Base-by-base conservation (phyloP, 2,888 invertebrate genomes). In the Archips xylosteana region DNA sequence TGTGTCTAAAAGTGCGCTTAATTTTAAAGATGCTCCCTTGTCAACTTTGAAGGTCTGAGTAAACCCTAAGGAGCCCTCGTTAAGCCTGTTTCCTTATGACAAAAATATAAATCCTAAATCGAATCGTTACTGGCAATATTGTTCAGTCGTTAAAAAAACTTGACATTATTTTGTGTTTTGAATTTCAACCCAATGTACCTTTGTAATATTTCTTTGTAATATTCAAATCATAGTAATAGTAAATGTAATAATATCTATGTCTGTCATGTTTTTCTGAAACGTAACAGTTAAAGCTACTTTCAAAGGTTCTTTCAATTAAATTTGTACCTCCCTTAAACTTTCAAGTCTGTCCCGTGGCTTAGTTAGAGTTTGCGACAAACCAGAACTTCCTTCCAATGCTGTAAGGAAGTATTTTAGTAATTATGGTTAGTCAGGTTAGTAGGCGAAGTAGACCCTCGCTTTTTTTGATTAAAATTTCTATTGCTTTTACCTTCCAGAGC, bases 1-100 rank as follows among this genome's bases (percentile, higher is more conserved):
- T 86, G 84, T 82, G 82, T 80, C 82, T 82, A 85, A 88, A 87
- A 82, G 82, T 79, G 75, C 78, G 78, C 81, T 81, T 73, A 73
- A 66, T 73, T 75, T 54, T 47, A 42, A 70, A 73, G 70, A 73
- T 69, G 62, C 47, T 62, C 64, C 45, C 45, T 49, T 59, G 57
- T 69, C 60, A 73, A 49, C 68, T 13, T 71, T 68, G 59, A 71
- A 71, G 71, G 23, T 64, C 63, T 49, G 23, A 36, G 47, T 32
- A 49, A 67, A 71, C 67, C 59, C 68, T 23, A 54, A 64, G 67
- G 67, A 70, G 65, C 34, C 51, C 69, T 65, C 60, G 61, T 70
- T 70, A 61, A 23, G 49, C 57, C 4, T 3, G 45, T 10, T 54
- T 61, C 39, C 74, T 74, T 9, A 62, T 68, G 71, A 76, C 71